phyloP scores from a whole-genome alignment of 64 coral and sea anemone genomes.

The Pachyseris speciosa region DNA sequence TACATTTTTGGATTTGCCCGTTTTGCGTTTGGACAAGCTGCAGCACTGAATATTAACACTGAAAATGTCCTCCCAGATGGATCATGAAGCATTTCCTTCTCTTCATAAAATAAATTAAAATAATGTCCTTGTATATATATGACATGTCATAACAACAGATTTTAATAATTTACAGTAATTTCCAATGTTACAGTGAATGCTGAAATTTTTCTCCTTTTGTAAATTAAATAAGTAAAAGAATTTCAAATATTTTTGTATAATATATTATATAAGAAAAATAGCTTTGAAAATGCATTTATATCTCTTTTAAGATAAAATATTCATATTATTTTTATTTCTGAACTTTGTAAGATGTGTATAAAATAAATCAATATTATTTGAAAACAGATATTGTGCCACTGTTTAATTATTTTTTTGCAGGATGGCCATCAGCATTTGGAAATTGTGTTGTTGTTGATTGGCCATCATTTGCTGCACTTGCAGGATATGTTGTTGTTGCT shows the following conservation, averaged over 20 bases:
- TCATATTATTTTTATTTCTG: background rate
- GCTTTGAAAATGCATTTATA: too few species aligned
- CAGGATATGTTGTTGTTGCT: background rate
- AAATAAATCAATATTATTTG: background rate
- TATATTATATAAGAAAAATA: too few species aligned
- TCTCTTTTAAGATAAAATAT: background rate
- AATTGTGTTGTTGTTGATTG: background rate
- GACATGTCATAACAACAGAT: background rate
- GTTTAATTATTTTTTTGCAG: background rate
- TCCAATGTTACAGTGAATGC: background rate
- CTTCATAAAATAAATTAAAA: background rate
- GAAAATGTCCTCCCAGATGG: too few species aligned
- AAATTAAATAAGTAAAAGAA: background rate
- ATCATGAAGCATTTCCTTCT: background rate
- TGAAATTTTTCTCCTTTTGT: background rate
- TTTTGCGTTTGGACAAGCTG: too few species aligned
- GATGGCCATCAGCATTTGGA: background rate
- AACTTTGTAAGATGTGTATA: background rate
- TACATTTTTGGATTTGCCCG: too few species aligned
- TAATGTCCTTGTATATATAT: background rate
- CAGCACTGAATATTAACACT: too few species aligned
- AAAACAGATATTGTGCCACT: background rate
- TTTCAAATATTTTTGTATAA: too few species aligned
- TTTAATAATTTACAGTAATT: background rate
- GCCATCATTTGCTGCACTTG: background rate